Base-by-base conservation (phyloP, 2,797 vertebrate genomes). In the Enoplosus armatus region DNA sequence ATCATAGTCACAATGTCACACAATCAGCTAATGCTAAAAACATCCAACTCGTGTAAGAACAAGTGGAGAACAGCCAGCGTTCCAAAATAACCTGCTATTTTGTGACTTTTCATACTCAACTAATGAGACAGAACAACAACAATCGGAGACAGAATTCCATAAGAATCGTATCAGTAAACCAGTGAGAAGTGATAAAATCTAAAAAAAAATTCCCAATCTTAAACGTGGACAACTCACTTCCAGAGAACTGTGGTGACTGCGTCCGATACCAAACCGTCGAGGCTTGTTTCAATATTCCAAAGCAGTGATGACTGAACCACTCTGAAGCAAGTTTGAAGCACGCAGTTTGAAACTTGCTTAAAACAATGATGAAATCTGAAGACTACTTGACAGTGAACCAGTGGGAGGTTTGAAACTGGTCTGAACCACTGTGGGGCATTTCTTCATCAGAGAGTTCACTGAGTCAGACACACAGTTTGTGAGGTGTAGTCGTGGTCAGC, bases 1-100 rank as follows among this genome's bases (percentile, higher is more conserved):
- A 0, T 31, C 10, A 11, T 16, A 5, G 4, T 59, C 6, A 45
- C n/a, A 12, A 29, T n/a, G n/a, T n/a, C n/a, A n/a, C n/a, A n/a
- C n/a, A 59, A 26, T 8, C 3, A 37, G n/a, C 31, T 22, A 26
- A n/a, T n/a, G n/a, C n/a, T n/a, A n/a, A n/a, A n/a, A n/a, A n/a
- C 8, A n/a, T 58, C 3, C 1, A 15, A 29, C 18, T 37, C 14
- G n/a, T 6, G 12, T 27, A 45, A 45, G 16, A 47, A 9, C 22
- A 35, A 16, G 22, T 8, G 6, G 5, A 27, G n/a, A 35, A n/a
- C 5, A 7, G 14, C 5, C 12, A 0, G 6, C 2, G 0, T 16
- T 9, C 1, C 29, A 4, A 10, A 24, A 26, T 18, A 31, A 68
- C 10, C 18, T 0, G 10, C n/a, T 29, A 18, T 14, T 55, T 22